Conservation (phyloP, 2,113 vertebrate species). For the Camelus dromedarius region DNA sequence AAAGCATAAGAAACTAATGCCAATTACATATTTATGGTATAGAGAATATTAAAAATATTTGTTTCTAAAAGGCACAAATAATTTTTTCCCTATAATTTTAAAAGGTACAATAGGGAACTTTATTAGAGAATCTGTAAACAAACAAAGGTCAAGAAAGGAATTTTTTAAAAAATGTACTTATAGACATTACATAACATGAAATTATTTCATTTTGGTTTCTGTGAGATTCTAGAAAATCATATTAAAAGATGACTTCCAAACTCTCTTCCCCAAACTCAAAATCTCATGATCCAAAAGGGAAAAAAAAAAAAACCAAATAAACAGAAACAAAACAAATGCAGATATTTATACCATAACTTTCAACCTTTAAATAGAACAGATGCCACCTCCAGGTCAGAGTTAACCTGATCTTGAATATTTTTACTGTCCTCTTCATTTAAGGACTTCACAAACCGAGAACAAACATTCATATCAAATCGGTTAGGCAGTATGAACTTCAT, state of each 20-base stretch:
- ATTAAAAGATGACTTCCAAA: conserved; percentile 36
- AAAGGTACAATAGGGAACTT: not conserved
- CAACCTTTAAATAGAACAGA: conserved; percentile 99
- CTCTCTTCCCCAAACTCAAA: conserved; percentile 44
- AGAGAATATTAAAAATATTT: conserved; percentile 4
- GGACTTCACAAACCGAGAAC: conserved; percentile 98
- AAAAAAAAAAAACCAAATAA: not conserved
- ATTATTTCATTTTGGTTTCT: conserved; percentile 61
- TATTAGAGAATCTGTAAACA: conserved; percentile 47
- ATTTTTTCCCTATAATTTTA: conserved; percentile 33
- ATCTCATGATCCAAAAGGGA: conserved; percentile 11
- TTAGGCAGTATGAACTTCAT: conserved; percentile 99
- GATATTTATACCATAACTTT: conserved; percentile 81
- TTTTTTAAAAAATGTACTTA: not conserved
- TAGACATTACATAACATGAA: not conserved
- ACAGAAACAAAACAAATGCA: conserved; percentile 59
- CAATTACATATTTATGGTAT: conserved; percentile 27
- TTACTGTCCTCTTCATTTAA: conserved; percentile 99
- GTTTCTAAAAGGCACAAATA: conserved; percentile 14
- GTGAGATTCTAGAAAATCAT: conserved; percentile 35
- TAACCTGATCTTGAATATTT: conserved; percentile 99
- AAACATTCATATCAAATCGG: conserved; percentile 99
- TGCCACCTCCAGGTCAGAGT: conserved; percentile 98
- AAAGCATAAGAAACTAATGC: conserved; percentile 3
- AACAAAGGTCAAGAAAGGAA: conserved; percentile 7